These are phyloP conservation scores for Aleiodes sp. DNA, from an alignment of 1,140 invertebrate species.

Conservation along the genomic window DNA sequence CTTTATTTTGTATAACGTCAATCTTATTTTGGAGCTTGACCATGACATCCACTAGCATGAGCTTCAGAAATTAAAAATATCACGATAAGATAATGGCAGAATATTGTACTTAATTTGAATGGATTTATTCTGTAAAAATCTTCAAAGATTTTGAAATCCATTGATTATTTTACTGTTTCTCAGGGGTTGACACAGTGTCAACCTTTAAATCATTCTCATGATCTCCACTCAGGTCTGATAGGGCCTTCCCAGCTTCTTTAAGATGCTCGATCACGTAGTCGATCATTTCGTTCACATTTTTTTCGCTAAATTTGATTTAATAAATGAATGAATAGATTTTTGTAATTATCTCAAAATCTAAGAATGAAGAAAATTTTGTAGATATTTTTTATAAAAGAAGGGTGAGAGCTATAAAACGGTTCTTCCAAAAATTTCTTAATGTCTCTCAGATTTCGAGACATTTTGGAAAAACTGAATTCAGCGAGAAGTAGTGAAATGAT, in stretches of 20 bases:
- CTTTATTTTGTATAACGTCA: constrained; percentile 41
- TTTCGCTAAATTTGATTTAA: constrained; percentile 43
- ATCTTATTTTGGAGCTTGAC: constrained; percentile 49
- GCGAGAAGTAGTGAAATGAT: no score
- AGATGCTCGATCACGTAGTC: constrained; percentile 54
- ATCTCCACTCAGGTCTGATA: constrained; percentile 52
- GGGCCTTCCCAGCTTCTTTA: constrained; percentile 50
- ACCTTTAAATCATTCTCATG: constrained; percentile 61
- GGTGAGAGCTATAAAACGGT: no score
- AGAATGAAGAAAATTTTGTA: no score
- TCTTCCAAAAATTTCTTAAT: no score
- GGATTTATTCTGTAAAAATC: not conserved
- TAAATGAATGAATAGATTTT: not conserved
- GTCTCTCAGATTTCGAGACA: no score
- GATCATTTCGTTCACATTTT: constrained; percentile 55
- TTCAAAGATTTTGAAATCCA: not conserved
- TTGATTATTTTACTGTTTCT: constrained; percentile 26
- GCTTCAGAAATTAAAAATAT: constrained; percentile 36
- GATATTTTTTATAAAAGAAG: no score
- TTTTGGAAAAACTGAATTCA: no score
- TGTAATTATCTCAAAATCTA: not conserved
- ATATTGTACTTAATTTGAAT: not conserved
- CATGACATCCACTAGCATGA: constrained; percentile 53
- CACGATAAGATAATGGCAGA: no score
- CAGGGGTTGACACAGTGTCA: constrained; percentile 37